phyloP scores from a whole-genome alignment of 2,797 vertebrate genomes.

The Hapalemur alaotrensis region DNA sequence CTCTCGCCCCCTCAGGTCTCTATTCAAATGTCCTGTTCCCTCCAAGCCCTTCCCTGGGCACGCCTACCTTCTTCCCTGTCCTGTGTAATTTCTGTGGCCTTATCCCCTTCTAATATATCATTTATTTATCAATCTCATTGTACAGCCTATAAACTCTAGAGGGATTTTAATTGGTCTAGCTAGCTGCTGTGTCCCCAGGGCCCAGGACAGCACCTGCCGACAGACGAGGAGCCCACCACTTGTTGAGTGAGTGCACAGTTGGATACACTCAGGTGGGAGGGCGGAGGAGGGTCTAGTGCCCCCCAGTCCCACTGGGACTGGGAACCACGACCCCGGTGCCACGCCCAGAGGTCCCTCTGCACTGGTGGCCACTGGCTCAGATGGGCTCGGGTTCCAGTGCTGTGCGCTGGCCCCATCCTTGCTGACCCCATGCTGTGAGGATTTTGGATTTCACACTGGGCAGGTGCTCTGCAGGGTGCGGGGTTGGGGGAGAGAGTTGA shows the following conservation, averaged over 20 bases:
- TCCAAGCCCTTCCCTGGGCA: background rate
- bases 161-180: background rate
- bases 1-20: background rate
- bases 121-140: background rate
- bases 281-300: too few species aligned
- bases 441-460: background rate
- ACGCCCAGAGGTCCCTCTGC: background rate
- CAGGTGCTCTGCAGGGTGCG: background rate
- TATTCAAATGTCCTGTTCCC: background rate
- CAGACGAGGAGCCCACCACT: background rate
- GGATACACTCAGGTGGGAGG: background rate
- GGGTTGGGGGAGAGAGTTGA: fast-evolving
- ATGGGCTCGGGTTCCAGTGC: fast-evolving
- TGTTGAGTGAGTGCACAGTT: background rate
- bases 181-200: background rate
- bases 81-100: background rate
- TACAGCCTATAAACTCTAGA: background rate
- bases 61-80: fast-evolving
- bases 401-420: background rate
- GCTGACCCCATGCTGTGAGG: background rate
- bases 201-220: background rate
- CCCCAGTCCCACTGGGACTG: background rate
- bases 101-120: background rate
- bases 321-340: background rate
- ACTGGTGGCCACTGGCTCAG: background rate